phyloP scores from a whole-genome alignment of 2,797 vertebrate genomes.

The Crotalus adamanteus region DNA sequence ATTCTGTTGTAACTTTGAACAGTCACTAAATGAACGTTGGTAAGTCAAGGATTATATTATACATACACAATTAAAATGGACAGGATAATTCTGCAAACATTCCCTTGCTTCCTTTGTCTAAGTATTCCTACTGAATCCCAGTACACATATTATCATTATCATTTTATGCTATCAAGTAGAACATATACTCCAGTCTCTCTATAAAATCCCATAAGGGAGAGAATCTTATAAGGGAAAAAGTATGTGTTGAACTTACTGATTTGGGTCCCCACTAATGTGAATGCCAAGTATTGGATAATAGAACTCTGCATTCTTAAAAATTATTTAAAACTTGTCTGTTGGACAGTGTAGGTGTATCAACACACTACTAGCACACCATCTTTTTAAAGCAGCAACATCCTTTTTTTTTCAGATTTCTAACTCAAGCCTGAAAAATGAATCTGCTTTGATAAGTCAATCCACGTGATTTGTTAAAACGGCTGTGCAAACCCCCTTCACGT shows the following conservation, averaged over 20 bases:
- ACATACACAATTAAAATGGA: constrained; percentile 52
- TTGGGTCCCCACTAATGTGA: constrained; percentile 15
- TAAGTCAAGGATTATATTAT: constrained; percentile 43
- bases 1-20: too few relatives aligned
- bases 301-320: not conserved
- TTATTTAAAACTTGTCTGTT: not conserved
- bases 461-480: not conserved
- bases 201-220: constrained; percentile 8
- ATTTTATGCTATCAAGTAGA: not conserved
- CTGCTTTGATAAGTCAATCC: not conserved
- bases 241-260: constrained; percentile 35
- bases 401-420: not conserved
- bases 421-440: not conserved
- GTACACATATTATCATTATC: constrained; percentile 25
- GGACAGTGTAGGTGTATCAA: not conserved
- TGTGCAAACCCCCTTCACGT: not conserved
- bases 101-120: constrained; percentile 55
- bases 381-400: not conserved
- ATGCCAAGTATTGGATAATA: not conserved
- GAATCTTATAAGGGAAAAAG: constrained; percentile 50
- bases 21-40: too few relatives aligned
- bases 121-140: constrained; percentile 50
- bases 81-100: constrained; percentile 30
- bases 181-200: not conserved
- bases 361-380: not conserved